A percentile compares a stretch with the other conserved stretches of the same genome.
Evolutionary conservation across 2,888 invertebrate genomes (phyloP).

Genomic region (Sicus ferrugineus): DNA sequence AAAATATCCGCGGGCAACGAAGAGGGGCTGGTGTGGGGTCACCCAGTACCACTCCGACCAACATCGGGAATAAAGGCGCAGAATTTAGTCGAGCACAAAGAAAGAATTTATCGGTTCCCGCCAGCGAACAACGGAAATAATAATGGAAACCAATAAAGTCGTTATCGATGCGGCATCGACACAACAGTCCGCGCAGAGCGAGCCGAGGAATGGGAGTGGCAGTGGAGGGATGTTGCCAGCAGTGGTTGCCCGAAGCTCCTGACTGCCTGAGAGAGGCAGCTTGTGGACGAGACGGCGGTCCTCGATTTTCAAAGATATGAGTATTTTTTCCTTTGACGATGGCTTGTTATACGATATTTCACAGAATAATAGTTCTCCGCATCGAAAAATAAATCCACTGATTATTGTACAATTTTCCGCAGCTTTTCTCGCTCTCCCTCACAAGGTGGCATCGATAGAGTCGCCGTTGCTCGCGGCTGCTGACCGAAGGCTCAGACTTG

Average conservation of each 20-base stretch:
- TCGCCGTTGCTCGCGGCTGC: no score
- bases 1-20: neutral
- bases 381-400: conserved; percentile 1
- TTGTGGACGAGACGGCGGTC: no score
- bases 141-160: conserved; percentile 30
- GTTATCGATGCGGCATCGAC: conserved; percentile 8
- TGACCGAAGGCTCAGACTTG: no score
- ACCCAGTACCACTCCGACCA: neutral
- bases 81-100: conserved; percentile 5
- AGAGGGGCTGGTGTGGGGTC: neutral
- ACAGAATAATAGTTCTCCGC: conserved; percentile 13
- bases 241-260: neutral
- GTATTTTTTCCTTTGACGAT: neutral
- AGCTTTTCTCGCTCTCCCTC: neutral
- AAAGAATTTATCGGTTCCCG: conserved; percentile 9
- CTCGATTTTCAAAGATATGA: no score
- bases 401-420: neutral
- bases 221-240: neutral
- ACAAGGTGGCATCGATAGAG: neutral
- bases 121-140: conserved; percentile 18
- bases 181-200: neutral
- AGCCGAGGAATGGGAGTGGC: neutral
- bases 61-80: conserved; percentile 5
- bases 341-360: neutral
- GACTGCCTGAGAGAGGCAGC: neutral